Evolutionary conservation across 1,140 invertebrate genomes (phyloP), one percentile per base, ranked within the genome.

Genomic region (Branchinecta lynchi): DNA sequence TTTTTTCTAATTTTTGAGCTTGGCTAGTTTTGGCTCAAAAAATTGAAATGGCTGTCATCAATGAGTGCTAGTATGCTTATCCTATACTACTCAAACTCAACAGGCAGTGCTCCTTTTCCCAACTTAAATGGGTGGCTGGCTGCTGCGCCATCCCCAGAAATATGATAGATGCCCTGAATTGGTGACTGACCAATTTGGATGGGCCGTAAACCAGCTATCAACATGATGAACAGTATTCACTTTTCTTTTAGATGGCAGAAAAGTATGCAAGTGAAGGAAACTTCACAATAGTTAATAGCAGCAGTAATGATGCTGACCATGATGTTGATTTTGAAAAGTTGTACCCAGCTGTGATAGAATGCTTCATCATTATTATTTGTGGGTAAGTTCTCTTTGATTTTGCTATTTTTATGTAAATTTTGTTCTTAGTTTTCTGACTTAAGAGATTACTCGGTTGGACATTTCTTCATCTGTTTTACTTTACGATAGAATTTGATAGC

Each of bases 301-400:
- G 32, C 66, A 65, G 43, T 66, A 65, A n/a, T 65, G 66, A 67
- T 44, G n/a, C 66, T 45, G 70, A 44, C 20, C 21, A 44, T 12
- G 76, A 79, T 32, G 80, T 84, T 68, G 81, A 84, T 21, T 83
- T 88, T 73, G 88, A 92, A 73, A 89, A 92, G 77, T 82, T 95
- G 7, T 93, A 92, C 79, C 89, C 92, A 72, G 92, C 92, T 12
- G 79, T 96, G 45, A 82, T 92, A 69, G 87, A 95, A 81, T 95
- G 92, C 78, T 96, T 96, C 81, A 87, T 84, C 65, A 88, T 96
- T 68, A 95, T 96, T 73, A 79, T 94, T 71, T 89, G 88, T 76
- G 90, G 90, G 88, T 92, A 82, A 84, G 82, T 76, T 44, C 21
- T 72, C 70, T 65, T 51, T 68, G 67, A 67, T 69, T 69, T 15